Evolutionary conservation across 2,888 invertebrate genomes (phyloP).

Genomic region (Dicyrtoma fusca): DNA sequence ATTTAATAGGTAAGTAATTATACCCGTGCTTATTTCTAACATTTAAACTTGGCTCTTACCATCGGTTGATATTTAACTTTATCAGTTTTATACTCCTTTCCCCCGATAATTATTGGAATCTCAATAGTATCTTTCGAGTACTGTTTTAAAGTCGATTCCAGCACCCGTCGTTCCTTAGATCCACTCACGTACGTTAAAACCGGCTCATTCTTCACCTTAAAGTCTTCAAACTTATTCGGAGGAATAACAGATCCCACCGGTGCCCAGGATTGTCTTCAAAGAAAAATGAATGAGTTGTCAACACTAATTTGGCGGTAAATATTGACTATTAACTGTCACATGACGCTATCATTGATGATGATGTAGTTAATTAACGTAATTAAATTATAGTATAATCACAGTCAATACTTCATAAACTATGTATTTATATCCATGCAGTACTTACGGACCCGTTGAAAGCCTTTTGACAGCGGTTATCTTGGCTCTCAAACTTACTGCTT

Average conservation of each 20-base stretch:
- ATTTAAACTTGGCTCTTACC: conserved; percentile 58
- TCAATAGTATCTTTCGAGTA: conserved; percentile 73
- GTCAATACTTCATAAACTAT: too few species aligned
- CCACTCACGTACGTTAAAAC: conserved; percentile 78
- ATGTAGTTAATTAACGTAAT: too few species aligned
- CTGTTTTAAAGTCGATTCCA: conserved; percentile 72
- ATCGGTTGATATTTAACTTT: conserved; percentile 72
- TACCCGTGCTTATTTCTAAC: conserved; percentile 22
- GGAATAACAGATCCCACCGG: conserved; percentile 64
- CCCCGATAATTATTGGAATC: conserved; percentile 96
- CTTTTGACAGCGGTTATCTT: background rate
- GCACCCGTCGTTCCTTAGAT: conserved; percentile 75
- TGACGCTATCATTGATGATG: too few species aligned
- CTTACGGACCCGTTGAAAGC: conserved; percentile 17
- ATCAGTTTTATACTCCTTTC: conserved; percentile 77
- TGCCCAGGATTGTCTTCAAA: conserved; percentile 23
- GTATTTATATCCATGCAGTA: background rate
- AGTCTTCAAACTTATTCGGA: conserved; percentile 69
- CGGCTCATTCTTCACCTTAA: conserved; percentile 77
- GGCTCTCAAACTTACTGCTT: background rate
- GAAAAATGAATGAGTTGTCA: background rate
- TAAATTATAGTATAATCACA: too few species aligned
- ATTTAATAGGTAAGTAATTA: background rate
- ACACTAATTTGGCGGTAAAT: too few species aligned
- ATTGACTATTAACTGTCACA: too few species aligned